A percentile compares a stretch with the other conserved stretches of the same genome.
phyloP scores from a whole-genome alignment of 2,888 invertebrate genomes.

The Nomada goodeniana region DNA sequence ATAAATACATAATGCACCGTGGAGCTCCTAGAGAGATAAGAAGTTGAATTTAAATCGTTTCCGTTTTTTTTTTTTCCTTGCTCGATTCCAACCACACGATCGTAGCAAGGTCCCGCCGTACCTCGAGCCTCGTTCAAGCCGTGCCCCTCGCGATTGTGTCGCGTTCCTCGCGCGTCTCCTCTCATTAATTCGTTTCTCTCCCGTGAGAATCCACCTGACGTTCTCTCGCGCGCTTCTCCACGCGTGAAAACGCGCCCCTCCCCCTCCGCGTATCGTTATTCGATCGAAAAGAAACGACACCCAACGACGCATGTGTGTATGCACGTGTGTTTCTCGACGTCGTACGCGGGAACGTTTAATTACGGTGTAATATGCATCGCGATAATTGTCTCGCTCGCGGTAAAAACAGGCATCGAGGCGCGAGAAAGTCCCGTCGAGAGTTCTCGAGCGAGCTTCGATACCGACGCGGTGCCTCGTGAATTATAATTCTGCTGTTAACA shows the following conservation, averaged over 20 bases:
- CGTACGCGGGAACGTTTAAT: constrained; percentile 60
- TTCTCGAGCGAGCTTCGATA: constrained; percentile 9
- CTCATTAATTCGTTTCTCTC: constrained; percentile 75
- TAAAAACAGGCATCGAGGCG: constrained; percentile 4
- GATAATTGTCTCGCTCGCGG: constrained; percentile 32
- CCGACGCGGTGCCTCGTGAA: background rate
- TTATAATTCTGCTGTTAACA: background rate
- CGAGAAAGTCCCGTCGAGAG: constrained; percentile 38
- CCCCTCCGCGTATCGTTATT: constrained; percentile 48
- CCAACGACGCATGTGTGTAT: constrained; percentile 1
- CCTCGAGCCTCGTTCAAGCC: background rate
- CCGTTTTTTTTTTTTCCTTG: background rate
- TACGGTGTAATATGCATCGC: constrained; percentile 39
- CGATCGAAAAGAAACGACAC: constrained; percentile 39
- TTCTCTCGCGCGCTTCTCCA: constrained; percentile 58
- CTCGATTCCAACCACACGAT: background rate
- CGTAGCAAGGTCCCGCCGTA: background rate
- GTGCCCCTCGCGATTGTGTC: constrained; percentile 30
- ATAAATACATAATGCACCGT: background rate
- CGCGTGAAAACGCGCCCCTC: constrained; percentile 37
- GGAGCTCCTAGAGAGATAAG: background rate
- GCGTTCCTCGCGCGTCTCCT: constrained; percentile 67
- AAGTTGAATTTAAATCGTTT: background rate
- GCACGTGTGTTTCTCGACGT: constrained; percentile 48
- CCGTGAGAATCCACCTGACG: constrained; percentile 70